phyloP scores from a whole-genome alignment of 2,113 vertebrate genomes.

The Clarias batrachus region DNA sequence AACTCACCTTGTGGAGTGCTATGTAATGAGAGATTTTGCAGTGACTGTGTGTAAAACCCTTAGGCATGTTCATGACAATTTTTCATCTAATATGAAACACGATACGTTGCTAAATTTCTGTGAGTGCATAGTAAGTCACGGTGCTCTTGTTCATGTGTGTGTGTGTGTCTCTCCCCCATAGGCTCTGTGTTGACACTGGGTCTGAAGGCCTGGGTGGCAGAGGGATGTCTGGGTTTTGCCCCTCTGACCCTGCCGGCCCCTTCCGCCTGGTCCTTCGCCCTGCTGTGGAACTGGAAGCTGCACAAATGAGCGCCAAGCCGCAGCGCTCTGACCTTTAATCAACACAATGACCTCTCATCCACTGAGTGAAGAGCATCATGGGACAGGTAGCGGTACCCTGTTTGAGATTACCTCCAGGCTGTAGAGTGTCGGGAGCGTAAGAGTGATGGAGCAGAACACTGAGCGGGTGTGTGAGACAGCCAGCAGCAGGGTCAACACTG shows the following conservation, averaged over 20 bases:
- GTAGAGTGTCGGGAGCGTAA: background rate
- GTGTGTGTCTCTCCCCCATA: constrained; percentile 44
- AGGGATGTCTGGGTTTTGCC: constrained; percentile 57
- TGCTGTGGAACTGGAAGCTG: constrained; percentile 78
- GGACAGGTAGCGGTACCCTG: background rate
- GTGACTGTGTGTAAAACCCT: constrained; percentile 19
- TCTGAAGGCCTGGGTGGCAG: constrained; percentile 65
- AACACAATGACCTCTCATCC: background rate
- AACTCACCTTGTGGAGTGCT: background rate
- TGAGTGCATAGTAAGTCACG: background rate
- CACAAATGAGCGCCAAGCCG: constrained; percentile 65
- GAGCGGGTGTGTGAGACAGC: background rate
- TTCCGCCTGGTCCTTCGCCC: constrained; percentile 59
- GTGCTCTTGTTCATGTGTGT: background rate
- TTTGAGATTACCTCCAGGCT: background rate
- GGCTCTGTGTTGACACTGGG: constrained; percentile 62
- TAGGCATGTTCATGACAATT: background rate
- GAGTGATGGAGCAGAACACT: background rate
- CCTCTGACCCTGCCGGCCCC: constrained; percentile 58
- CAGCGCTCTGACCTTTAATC: constrained; percentile 8
- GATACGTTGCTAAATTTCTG: background rate
- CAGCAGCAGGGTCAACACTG: constrained; percentile 5
- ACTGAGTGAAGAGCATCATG: background rate
- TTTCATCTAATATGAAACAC: background rate
- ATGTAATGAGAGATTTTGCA: background rate